Evolutionary conservation across 2,113 vertebrate species (phyloP).

Genomic region (Tylochromis polylepis): DNA sequence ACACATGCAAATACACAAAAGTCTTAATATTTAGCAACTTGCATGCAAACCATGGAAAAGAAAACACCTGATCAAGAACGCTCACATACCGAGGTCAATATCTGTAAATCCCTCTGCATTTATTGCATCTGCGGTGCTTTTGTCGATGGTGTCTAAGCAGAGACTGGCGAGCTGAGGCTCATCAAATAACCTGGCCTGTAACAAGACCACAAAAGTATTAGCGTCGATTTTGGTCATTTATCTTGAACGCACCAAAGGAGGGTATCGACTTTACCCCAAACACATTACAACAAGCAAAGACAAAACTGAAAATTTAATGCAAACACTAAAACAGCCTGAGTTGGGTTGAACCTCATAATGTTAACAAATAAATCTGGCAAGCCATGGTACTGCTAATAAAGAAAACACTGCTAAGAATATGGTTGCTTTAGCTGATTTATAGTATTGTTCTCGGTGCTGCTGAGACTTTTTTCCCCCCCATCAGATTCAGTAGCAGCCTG

Average conservation of each 20-base stretch:
- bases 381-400: background rate
- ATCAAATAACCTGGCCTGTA: constrained; percentile 89
- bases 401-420: background rate
- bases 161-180: constrained; percentile 92
- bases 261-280: background rate
- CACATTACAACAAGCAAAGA: background rate
- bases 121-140: constrained; percentile 88
- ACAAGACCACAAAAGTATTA: background rate
- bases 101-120: constrained; percentile 92
- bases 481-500: background rate
- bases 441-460: background rate
- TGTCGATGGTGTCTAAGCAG: constrained; percentile 93
- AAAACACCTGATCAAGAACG: background rate
- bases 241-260: background rate
- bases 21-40: background rate
- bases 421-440: background rate
- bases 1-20: background rate
- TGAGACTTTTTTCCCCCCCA: background rate
- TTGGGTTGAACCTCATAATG: background rate
- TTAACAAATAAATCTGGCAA: background rate
- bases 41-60: background rate
- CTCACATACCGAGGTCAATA: constrained; percentile 82
- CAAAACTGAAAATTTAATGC: background rate
- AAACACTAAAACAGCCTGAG: background rate
- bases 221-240: background rate